Evolutionary conservation across 2,888 invertebrate species (phyloP), one percentile per base, ranked within the genome.

Genomic region (Tetheella fluctuosa): DNA sequence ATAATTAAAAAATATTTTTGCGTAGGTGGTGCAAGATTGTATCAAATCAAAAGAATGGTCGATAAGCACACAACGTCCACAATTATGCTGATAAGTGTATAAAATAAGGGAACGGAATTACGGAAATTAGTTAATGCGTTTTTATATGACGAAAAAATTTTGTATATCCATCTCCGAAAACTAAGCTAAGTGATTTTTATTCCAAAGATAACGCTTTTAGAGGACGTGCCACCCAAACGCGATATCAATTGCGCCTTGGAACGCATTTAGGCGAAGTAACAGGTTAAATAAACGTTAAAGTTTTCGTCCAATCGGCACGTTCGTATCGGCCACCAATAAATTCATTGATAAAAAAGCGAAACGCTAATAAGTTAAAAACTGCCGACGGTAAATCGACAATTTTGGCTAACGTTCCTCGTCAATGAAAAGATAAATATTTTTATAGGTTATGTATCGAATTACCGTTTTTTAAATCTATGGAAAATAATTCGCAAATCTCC

Each of bases 261-360:
- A 85, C 79, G 83, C 89, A 90, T 90, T 89, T 86, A 88, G 84
- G 76, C 74, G 67, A 76, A 67, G 80, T 71, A 83, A 80, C 85
- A 83, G 83, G 81, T 86, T 85, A 74, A 85, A 85, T 82, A 82
- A 84, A 84, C 77, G 79, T 84, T 79, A 83, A 86, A 83, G 74
- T 81, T 83, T 81, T 80, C 73, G 69, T 72, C 74, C 79, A 84
- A 80, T 82, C 83, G 75, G 79, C 80, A 80, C 76, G 73, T 79
- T 74, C 71, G 71, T 71, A 71, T 74, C 67, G 82, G 73, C 82
- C 82, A 81, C 84, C 88, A 88, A 90, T 91, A 91, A 90, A 91
- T 91, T 82, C 73, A 80, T 81, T 84, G 91, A 90, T 91, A 90
- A 91, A 81, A 74, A 84, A 80, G 68, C 73, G 77, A 82, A 87